Conservation (phyloP, 2,797 vertebrate species). For the Smutsia gigantea region DNA sequence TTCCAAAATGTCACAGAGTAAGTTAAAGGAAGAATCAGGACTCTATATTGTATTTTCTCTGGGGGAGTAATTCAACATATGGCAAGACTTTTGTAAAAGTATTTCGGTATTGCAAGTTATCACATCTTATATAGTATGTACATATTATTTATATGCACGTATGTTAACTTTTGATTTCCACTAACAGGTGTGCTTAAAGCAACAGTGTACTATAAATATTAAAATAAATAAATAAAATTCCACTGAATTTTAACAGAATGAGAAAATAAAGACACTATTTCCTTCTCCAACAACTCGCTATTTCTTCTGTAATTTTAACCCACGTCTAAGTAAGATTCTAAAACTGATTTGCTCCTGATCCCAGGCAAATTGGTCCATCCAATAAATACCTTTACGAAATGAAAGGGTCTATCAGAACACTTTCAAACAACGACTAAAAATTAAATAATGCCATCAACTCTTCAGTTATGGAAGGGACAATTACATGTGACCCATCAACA, state of each 20-base stretch:
- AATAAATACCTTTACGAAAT: conserved; percentile 37
- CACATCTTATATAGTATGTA: not conserved
- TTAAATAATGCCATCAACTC: conserved; percentile 35
- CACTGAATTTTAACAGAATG: conserved; percentile 37
- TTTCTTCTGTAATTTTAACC: conserved; percentile 45
- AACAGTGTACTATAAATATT: conserved; percentile 58
- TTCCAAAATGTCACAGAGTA: conserved; percentile 49
- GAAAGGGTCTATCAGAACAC: conserved; percentile 1
- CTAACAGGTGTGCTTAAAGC: conserved; percentile 59
- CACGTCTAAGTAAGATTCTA: conserved; percentile 25
- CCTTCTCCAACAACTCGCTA: conserved; percentile 33
- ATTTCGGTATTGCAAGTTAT: conserved; percentile 48
- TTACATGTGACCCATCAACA: not conserved
- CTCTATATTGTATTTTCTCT: conserved; percentile 34
- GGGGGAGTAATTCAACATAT: conserved; percentile 30
- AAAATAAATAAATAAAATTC: conserved; percentile 48
- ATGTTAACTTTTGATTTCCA: conserved; percentile 42
- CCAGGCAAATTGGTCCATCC: not conserved
- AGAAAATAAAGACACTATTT: conserved; percentile 15
- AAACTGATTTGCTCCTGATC: conserved; percentile 19
- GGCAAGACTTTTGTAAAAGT: conserved; percentile 49
- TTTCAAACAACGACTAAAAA: conserved; percentile 16
- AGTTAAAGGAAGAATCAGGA: conserved; percentile 19
- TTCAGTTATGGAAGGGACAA: not conserved
- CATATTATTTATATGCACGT: not conserved